phyloP scores from a whole-genome alignment of 2,113 vertebrate genomes.

The Herpailurus yagouaroundi region DNA sequence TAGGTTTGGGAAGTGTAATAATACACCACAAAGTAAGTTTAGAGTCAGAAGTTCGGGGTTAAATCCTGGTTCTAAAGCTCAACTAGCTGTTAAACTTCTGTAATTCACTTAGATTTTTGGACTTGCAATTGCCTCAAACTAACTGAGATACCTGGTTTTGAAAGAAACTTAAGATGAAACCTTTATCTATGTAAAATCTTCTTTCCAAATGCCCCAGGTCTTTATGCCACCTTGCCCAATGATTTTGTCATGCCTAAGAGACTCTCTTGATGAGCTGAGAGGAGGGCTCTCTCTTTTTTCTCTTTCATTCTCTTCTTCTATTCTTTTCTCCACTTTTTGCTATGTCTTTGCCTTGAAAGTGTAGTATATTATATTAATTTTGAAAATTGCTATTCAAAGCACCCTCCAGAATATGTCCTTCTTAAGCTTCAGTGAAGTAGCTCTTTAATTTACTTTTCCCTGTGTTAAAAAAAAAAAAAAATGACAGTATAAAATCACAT shows the following conservation, averaged over 20 bases:
- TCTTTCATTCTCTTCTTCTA: neutral
- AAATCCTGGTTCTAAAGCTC: neutral
- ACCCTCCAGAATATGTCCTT: neutral
- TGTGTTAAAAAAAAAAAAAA: neutral
- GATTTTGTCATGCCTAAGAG: neutral
- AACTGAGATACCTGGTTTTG: neutral
- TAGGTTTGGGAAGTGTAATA: neutral
- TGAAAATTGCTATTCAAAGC: neutral
- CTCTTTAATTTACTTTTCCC: neutral
- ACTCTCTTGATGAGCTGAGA: neutral
- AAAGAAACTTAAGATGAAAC: neutral
- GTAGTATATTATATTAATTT: neutral
- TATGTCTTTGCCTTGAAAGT: neutral
- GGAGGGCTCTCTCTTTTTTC: neutral
- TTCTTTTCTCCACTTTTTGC: neutral
- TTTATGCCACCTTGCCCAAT: neutral
- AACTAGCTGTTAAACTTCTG: neutral
- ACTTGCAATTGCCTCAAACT: neutral
- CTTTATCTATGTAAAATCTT: neutral
- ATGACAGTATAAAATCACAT: neutral
- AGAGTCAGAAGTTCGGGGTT: neutral
- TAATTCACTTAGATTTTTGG: neutral
- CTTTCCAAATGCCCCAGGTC: neutral
- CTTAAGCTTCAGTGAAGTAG: neutral
- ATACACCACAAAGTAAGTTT: neutral